A percentile compares a stretch with the other conserved stretches of the same genome.
These are phyloP conservation scores for Meliscaeva auricollis DNA, from an alignment of 2,888 invertebrate species.

Conservation along the genomic window DNA sequence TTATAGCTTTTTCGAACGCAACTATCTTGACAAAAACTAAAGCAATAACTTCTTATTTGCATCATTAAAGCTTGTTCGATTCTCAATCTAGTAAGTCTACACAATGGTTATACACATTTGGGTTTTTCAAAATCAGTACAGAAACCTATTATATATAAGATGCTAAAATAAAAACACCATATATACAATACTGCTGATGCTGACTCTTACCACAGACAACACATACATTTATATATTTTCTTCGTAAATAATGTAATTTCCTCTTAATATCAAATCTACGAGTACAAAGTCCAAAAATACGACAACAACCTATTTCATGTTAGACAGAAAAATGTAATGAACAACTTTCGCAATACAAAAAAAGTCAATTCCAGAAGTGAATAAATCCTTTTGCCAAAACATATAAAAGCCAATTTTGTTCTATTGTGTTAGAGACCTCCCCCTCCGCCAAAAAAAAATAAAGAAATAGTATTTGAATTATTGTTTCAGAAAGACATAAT, in stretches of 20 bases:
- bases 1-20: not conserved
- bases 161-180: slow-evolving; percentile 6
- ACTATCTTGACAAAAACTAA: not conserved
- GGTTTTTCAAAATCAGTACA: not conserved
- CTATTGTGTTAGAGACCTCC: not conserved
- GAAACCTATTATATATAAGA: not conserved
- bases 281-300: not conserved
- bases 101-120: not conserved
- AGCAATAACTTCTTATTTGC: slow-evolving; percentile 16
- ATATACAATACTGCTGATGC: not conserved
- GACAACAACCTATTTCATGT: slow-evolving; percentile 26
- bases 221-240: not conserved
- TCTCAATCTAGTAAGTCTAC: not conserved
- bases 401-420: slow-evolving; percentile 14
- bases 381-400: slow-evolving; percentile 19
- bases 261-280: not conserved
- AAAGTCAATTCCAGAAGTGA: slow-evolving; percentile 12
- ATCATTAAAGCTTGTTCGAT: not conserved
- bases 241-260: slow-evolving; percentile 20
- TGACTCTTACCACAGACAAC: not conserved
- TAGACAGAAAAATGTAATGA: slow-evolving; percentile 22
- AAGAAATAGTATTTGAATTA: slow-evolving; percentile 18
- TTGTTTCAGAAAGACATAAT: slow-evolving; percentile 9
- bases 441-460: not conserved
- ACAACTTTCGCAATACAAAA: slow-evolving; percentile 22